Evolutionary conservation across 92 coral and sea anemone species (phyloP).

Genomic region (Meandrina meandrites): DNA sequence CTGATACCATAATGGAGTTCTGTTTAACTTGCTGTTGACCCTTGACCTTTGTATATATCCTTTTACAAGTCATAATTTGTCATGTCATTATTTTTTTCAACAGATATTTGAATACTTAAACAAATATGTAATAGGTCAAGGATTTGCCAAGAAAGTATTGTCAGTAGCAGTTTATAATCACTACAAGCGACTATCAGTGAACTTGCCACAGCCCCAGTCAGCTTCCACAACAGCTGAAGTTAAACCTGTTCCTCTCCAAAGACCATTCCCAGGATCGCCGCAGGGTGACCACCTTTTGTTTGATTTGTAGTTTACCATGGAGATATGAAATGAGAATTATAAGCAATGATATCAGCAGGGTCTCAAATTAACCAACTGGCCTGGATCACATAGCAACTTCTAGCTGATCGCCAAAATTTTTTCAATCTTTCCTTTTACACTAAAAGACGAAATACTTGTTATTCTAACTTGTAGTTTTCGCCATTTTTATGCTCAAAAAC

Average conservation of each 20-base stretch:
- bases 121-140: slow-evolving; percentile 97
- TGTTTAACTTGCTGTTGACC: too few relatives aligned
- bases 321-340: not conserved
- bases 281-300: slow-evolving; percentile 68
- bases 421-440: too few relatives aligned
- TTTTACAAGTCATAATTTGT: not conserved
- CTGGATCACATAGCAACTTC: too few relatives aligned
- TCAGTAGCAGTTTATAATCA: slow-evolving; percentile 98
- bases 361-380: too few relatives aligned
- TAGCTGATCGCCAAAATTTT: too few relatives aligned
- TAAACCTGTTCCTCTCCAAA: slow-evolving; percentile 79
- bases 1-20: too few relatives aligned
- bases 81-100: not conserved
- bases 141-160: slow-evolving; percentile 91
- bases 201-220: slow-evolving; percentile 71
- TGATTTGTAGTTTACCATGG: not conserved
- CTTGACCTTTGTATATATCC: too few relatives aligned
- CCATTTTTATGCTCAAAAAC: too few relatives aligned
- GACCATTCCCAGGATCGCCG: slow-evolving; percentile 89
- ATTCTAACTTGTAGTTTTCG: too few relatives aligned
- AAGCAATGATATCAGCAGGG: too few relatives aligned
- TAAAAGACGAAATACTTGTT: too few relatives aligned
- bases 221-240: slow-evolving; percentile 66
- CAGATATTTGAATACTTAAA: slow-evolving; percentile 94
- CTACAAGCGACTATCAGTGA: slow-evolving; percentile 91